phyloP scores from a whole-genome alignment of 30 jellyfish, hydroid and myxozoan species.

The Haliclystus octoradiatus region DNA sequence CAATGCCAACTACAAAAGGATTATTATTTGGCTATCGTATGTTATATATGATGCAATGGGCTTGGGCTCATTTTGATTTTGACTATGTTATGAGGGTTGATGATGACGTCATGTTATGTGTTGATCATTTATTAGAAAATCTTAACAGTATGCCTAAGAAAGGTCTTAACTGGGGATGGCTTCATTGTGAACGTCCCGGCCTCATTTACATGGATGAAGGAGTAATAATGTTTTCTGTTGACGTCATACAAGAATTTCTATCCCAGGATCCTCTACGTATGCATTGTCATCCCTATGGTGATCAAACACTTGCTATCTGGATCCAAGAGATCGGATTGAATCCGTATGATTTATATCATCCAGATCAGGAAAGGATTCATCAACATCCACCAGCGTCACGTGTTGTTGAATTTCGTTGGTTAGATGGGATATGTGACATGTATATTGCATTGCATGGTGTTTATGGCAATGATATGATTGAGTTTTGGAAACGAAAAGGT shows the following conservation, averaged over 20 bases:
- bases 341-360: slow-evolving; percentile 28
- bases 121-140: slow-evolving; percentile 42
- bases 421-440: slow-evolving; percentile 28
- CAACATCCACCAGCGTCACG: slow-evolving; percentile 57
- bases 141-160: slow-evolving; percentile 11
- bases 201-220: slow-evolving; percentile 57
- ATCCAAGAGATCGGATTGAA: slow-evolving; percentile 41
- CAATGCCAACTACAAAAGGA: slow-evolving; percentile 52
- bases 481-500: slow-evolving; percentile 37
- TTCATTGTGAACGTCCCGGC: slow-evolving; percentile 30
- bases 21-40: slow-evolving; percentile 50
- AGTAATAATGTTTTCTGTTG: slow-evolving; percentile 44
- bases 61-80: slow-evolving; percentile 38
- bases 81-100: slow-evolving; percentile 51
- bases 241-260: slow-evolving; percentile 35
- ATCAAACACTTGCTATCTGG: slow-evolving; percentile 61
- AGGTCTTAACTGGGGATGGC: slow-evolving; percentile 41
- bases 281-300: slow-evolving; percentile 64
- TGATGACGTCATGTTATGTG: slow-evolving; percentile 52
- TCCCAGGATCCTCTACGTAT: slow-evolving; percentile 60
- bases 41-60: slow-evolving; percentile 62
- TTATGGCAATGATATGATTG: slow-evolving; percentile 39
- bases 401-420: slow-evolving; percentile 16
- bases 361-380: slow-evolving; percentile 47
- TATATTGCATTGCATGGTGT: slow-evolving; percentile 61